Conservation (phyloP, 2,888 invertebrate species). For the Campoplex capitator region DNA sequence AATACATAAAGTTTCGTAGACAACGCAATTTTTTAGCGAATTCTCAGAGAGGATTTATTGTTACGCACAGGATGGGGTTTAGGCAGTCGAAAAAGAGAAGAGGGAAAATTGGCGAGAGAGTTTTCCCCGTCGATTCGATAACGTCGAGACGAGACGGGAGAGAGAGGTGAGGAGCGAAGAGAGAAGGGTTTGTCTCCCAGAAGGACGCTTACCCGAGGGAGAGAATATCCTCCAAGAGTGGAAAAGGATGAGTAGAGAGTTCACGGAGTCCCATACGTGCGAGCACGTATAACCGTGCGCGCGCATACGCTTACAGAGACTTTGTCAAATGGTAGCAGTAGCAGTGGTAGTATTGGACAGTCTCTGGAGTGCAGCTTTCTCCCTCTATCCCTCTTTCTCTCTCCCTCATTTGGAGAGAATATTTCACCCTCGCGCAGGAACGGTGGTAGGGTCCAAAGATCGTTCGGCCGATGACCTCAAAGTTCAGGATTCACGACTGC, state of each 20-base stretch:
- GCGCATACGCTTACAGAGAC: slow-evolving; percentile 24
- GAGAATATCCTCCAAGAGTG: slow-evolving; percentile 57
- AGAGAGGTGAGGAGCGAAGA: slow-evolving; percentile 25
- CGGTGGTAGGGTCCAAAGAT: slow-evolving; percentile 81
- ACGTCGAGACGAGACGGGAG: slow-evolving; percentile 56
- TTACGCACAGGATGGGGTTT: slow-evolving; percentile 29
- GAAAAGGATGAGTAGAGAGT: slow-evolving; percentile 49
- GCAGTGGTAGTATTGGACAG: slow-evolving; percentile 17
- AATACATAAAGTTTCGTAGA: background rate
- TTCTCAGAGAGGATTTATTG: slow-evolving; percentile 44
- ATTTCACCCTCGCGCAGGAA: slow-evolving; percentile 78
- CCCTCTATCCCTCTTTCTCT: slow-evolving; percentile 17
- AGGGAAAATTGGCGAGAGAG: slow-evolving; percentile 44
- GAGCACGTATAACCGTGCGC: background rate
- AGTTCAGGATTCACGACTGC: slow-evolving; percentile 70
- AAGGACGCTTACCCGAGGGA: slow-evolving; percentile 43
- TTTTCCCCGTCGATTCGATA: slow-evolving; percentile 68
- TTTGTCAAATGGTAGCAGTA: background rate
- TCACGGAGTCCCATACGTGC: slow-evolving; percentile 39
- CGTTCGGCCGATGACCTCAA: slow-evolving; percentile 83
- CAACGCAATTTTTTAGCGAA: background rate
- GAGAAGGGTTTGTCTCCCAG: slow-evolving; percentile 41
- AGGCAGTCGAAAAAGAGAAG: slow-evolving; percentile 65
- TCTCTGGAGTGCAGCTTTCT: slow-evolving; percentile 53
- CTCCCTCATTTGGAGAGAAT: slow-evolving; percentile 57